Evolutionary conservation across 2,888 invertebrate genomes (phyloP), one percentile per base, ranked within the genome.

Genomic region (Myopa testacea): DNA sequence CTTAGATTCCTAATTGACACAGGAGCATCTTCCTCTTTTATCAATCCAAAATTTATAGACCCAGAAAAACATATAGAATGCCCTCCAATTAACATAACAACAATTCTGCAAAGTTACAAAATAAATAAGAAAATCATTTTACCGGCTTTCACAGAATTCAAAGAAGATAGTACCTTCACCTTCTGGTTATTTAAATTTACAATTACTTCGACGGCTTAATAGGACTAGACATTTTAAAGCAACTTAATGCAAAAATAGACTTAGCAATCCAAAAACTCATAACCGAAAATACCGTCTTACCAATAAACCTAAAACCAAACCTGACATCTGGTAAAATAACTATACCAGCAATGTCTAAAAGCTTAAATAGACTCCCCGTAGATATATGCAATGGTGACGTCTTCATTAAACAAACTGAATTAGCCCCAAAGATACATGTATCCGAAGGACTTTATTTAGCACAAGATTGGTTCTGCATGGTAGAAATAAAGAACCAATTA

Each of bases 1-100:
- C 71, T 76, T 38, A 45, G 76, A 8, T 76, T 76, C 37, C 62
- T 76, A 26, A 62, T 76, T 69, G 76, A 70, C 37, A 76, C 76
- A n/a, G 65, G 75, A n/a, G 65, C 75, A 10, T 52, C 67, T 10
- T 40, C 62, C 14, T 76, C 71, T 34, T 76, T 76, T 38, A 70
- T 76, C 19, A 63, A 76, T 16, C 63, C 76, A 12, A 50, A 76
- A 63, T 70, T 62, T 34, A n/a, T 76, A 26, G 19, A 76, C 5
- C 16, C 7, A 58, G 34, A 12, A 40, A 50, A 40, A 40, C 76
- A 76, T 60, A 55, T 14, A 40, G 37, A 7, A 5, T 55, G 67
- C 37, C 14, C 52, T 16, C 76, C 76, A 14, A 38, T 26, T 26
- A 26, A 26, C 26, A 26, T 26, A 26, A 26, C 26, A 26, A 26